Base-by-base conservation (phyloP, 2,888 invertebrate genomes). In the Horisme vitalbata region DNA sequence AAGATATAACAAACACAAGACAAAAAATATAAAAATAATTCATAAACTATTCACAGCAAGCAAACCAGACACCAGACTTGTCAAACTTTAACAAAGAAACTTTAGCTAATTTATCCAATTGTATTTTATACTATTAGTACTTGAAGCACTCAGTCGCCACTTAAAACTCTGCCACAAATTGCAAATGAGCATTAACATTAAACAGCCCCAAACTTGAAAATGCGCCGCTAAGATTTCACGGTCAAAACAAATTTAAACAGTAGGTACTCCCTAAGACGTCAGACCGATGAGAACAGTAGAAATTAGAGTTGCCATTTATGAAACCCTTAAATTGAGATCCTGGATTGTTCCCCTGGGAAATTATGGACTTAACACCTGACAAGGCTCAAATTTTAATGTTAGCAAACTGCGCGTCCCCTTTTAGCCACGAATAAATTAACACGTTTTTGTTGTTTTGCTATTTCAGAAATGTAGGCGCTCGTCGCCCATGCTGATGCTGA, bases 331-430 rank as follows among this genome's bases (percentile, higher is more conserved):
- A 88, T 84, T 75, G 77, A 75, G 71, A 80, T 84, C 71, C 81
- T 63, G 75, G 71, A 88, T 87, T 77, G 84, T 78, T 74, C 88
- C 81, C 86, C 20, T 23, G 89, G 88, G 89, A 89, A 89, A 89
- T 89, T 88, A 89, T 85, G 86, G 85, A 85, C 88, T 89, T 87
- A 86, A 72, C 88, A 88, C 88, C 89, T 88, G 87, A 84, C 86
- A 76, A 79, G 81, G 80, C 79, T 83, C 84, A 87, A 87, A 89
- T 85, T 89, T 87, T 89, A 87, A 88, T 86, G 86, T 76, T 74
- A 64, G 65, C 57, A 65, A 69, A 71, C 68, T 61, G 55, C 69
- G 56, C 66, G 68, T 70, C 66, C 71, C 70, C 71, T 74, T 73
- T 71, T 65, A 72, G 68, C 65, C 64, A 56, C 63, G 86, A 81